A percentile compares a stretch with the other conserved stretches of the same genome.
Conservation (phyloP, 1,140 invertebrate genomes). For the Nixonia krombeini region DNA sequence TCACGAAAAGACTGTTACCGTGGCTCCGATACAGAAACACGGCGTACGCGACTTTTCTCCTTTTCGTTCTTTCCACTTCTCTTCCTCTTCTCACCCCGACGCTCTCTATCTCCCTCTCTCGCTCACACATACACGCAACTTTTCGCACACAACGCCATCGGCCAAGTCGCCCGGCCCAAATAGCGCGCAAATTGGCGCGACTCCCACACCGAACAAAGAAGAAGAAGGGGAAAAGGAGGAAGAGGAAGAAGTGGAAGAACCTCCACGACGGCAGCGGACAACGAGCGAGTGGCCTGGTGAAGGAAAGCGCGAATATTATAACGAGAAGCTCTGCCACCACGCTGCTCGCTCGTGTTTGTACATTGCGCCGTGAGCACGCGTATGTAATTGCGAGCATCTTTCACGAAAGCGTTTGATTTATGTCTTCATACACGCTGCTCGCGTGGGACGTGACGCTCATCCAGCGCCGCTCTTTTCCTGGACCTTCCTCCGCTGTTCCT, state of each 20-base stretch:
- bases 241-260: not conserved
- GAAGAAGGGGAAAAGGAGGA: too few relatives aligned
- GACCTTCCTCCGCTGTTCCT: too few relatives aligned
- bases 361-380: conserved; percentile 62
- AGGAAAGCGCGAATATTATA: conserved; percentile 55
- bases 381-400: conserved; percentile 69
- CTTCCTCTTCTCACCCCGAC: too few relatives aligned
- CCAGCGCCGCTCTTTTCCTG: not conserved
- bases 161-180: conserved; percentile 60
- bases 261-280: not conserved
- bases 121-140: too few relatives aligned
- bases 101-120: too few relatives aligned
- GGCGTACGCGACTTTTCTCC: too few relatives aligned
- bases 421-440: conserved; percentile 64
- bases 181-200: conserved; percentile 66
- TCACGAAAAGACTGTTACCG: conserved; percentile 1
- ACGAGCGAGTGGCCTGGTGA: too few relatives aligned
- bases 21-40: not conserved
- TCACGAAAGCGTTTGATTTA: conserved; percentile 68
- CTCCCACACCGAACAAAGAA: too few relatives aligned
- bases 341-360: conserved; percentile 55
- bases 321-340: conserved; percentile 51
- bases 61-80: too few relatives aligned
- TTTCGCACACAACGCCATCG: too few relatives aligned
- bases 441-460: conserved; percentile 52